These are phyloP conservation scores for Okapia johnstoni DNA, from an alignment of 2,113 vertebrate species.

Conservation along the genomic window DNA sequence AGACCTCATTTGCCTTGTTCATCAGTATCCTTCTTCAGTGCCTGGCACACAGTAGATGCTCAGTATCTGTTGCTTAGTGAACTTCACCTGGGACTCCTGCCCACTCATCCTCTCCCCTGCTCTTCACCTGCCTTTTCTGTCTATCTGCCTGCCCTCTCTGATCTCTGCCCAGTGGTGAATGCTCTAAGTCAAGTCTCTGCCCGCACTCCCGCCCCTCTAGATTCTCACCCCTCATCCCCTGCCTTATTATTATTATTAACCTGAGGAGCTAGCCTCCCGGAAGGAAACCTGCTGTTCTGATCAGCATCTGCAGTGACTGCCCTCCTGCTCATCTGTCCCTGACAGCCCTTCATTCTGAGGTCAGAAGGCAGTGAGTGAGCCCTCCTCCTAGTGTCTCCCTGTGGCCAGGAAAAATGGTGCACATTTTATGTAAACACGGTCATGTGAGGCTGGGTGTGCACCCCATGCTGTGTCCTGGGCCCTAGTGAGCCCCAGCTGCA, in stretches of 20 bases:
- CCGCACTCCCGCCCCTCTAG: background rate
- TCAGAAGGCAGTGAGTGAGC: background rate
- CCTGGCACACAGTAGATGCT: background rate
- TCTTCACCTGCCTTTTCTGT: background rate
- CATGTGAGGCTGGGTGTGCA: background rate
- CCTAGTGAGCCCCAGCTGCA: background rate
- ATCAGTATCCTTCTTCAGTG: background rate
- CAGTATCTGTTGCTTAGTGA: background rate
- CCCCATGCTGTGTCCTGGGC: background rate
- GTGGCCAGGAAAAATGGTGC: background rate
- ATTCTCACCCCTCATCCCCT: background rate
- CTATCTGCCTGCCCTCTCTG: background rate
- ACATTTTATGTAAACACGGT: background rate
- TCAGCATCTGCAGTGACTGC: background rate
- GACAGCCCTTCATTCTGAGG: conserved; percentile 10
- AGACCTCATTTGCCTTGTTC: background rate
- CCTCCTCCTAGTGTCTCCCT: background rate
- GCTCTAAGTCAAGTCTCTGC: background rate
- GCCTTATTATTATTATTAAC: conserved; percentile 20
- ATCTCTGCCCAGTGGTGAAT: background rate
- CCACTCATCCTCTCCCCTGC: background rate
- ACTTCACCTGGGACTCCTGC: background rate
- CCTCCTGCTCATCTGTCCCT: background rate
- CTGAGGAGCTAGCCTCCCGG: background rate
- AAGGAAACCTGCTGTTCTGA: conserved; percentile 25